Conservation (phyloP, 37 sponge, comb jelly and placozoan genomes). For the Chondrilla cf. caribensis region DNA sequence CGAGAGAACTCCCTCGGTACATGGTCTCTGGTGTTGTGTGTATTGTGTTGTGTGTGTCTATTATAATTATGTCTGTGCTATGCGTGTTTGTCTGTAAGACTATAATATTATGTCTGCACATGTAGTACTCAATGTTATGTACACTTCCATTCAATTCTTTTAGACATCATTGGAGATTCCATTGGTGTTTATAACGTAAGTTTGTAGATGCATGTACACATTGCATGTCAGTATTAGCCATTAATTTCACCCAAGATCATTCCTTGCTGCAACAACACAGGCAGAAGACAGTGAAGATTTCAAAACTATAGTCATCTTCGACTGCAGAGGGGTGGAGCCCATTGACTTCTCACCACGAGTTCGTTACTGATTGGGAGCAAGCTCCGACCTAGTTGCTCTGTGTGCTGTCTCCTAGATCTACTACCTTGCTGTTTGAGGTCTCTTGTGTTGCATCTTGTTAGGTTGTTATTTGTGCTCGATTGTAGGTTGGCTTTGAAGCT, state of each 20-base stretch:
- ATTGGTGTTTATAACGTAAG: slow-evolving; percentile 49
- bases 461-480: too few relatives aligned
- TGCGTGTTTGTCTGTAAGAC: neutral
- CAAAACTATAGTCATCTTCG: slow-evolving; percentile 86
- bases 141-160: too few relatives aligned
- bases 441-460: too few relatives aligned
- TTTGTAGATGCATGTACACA: neutral
- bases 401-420: neutral
- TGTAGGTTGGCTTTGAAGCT: neutral
- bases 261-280: slow-evolving; percentile 28
- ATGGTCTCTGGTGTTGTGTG: neutral
- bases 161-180: slow-evolving; percentile 53
- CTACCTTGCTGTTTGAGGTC: too few relatives aligned
- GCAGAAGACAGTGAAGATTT: slow-evolving; percentile 73
- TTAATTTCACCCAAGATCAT: neutral
- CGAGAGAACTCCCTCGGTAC: slow-evolving; percentile 83
- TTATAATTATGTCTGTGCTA: neutral
- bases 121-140: neutral
- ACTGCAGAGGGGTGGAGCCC: slow-evolving; percentile 92
- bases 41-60: slow-evolving; percentile 1
- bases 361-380: neutral
- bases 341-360: slow-evolving; percentile 92
- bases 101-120: neutral
- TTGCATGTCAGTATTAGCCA: neutral
- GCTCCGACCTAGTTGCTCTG: neutral